Evolutionary conservation across 2,113 vertebrate species (phyloP).

Genomic region (Pterocles orientalis): DNA sequence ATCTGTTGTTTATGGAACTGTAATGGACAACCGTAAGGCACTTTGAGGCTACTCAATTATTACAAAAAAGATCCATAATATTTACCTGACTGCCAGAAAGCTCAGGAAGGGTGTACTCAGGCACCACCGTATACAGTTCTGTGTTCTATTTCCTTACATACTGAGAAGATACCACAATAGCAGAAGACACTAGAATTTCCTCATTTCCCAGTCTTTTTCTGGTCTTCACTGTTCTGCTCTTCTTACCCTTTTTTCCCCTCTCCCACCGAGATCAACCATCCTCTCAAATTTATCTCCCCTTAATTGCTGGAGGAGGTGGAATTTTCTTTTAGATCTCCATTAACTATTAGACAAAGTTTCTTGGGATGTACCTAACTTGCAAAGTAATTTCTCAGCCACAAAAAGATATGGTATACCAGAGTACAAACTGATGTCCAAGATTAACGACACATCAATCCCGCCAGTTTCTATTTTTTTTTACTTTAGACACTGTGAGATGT

Average conservation of each 20-base stretch:
- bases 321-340: not conserved
- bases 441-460: not conserved
- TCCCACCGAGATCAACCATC: not conserved
- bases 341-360: not conserved
- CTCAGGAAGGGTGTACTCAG: not conserved
- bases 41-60: not conserved
- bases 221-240: not conserved
- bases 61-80: not conserved
- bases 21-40: not conserved
- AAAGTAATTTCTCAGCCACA: not conserved
- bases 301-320: not conserved
- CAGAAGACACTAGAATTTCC: not conserved
- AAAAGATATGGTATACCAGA: not conserved
- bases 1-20: not conserved
- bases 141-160: not conserved
- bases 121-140: not conserved
- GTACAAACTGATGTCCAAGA: not conserved
- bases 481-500: not conserved
- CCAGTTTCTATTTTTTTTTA: not conserved
- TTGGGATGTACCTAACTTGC: not conserved
- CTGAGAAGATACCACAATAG: not conserved
- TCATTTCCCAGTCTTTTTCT: not conserved
- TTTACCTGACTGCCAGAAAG: not conserved
- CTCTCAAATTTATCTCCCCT: not conserved
- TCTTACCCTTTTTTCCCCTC: not conserved